Conservation (phyloP, 2,113 vertebrate species). For the Hippocampus guttulatus region DNA sequence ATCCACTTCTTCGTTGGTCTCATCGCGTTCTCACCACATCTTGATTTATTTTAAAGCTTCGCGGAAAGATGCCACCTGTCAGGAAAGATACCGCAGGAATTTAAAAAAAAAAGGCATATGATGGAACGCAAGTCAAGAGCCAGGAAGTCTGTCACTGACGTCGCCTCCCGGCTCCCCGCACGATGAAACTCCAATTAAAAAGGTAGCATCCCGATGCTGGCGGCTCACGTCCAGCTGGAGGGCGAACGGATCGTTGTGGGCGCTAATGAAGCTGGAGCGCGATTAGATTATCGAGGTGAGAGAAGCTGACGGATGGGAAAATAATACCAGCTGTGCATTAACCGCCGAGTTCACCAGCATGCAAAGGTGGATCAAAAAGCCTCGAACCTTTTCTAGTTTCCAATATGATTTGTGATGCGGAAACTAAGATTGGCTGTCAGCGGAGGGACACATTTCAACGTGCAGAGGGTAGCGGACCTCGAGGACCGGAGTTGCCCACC, state of each 20-base stretch:
- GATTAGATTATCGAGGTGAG: constrained; percentile 95
- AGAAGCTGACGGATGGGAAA: constrained; percentile 97
- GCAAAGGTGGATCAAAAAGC: constrained; percentile 91
- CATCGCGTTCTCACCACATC: constrained; percentile 69
- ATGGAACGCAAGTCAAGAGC: constrained; percentile 81
- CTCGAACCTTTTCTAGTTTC: constrained; percentile 85
- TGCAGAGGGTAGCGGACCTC: too few species aligned
- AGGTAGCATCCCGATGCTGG: constrained; percentile 76
- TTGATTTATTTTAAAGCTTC: constrained; percentile 65
- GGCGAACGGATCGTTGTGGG: constrained; percentile 88
- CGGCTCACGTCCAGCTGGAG: constrained; percentile 79
- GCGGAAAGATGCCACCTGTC: constrained; percentile 66
- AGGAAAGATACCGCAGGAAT: constrained; percentile 74
- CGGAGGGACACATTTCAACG: constrained; percentile 8
- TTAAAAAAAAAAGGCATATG: constrained; percentile 59
- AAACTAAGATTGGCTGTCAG: constrained; percentile 45
- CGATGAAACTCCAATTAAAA: constrained; percentile 83
- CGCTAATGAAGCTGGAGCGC: constrained; percentile 93
- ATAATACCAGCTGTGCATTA: constrained; percentile 97
- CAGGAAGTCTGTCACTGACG: constrained; percentile 51
- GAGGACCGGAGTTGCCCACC: too few species aligned
- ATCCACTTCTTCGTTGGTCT: constrained; percentile 72
- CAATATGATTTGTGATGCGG: constrained; percentile 73
- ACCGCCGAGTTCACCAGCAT: constrained; percentile 92
- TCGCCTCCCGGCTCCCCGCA: constrained; percentile 79